Evolutionary conservation across 1,140 invertebrate species (phyloP).

Genomic region (Pogonomyrmex californicus): DNA sequence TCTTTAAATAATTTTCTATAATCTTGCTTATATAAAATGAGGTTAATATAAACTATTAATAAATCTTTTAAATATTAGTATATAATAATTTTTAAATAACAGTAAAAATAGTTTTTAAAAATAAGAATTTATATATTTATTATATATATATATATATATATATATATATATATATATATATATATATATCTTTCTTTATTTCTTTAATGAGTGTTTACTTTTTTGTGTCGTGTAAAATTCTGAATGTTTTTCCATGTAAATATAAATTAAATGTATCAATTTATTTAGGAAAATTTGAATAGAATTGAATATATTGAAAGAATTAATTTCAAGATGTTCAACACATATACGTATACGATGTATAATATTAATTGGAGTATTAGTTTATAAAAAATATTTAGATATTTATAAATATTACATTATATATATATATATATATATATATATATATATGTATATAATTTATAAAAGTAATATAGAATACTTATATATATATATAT

Average conservation of each 20-base stretch:
- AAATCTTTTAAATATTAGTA: neutral
- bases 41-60: neutral
- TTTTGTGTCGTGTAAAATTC: neutral
- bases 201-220: too few relatives aligned
- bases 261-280: conserved; percentile 13
- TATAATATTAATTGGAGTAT: neutral
- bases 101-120: too few relatives aligned
- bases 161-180: too few relatives aligned
- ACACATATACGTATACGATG: neutral
- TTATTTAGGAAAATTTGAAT: neutral
- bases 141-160: too few relatives aligned
- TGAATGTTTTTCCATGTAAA: neutral
- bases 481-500: too few relatives aligned
- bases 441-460: too few relatives aligned
- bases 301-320: neutral
- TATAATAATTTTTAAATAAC: neutral
- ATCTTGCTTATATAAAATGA: neutral
- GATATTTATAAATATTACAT: conserved; percentile 3
- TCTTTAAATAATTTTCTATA: neutral
- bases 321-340: neutral
- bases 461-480: too few relatives aligned
- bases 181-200: too few relatives aligned
- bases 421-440: too few relatives aligned
- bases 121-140: too few relatives aligned
- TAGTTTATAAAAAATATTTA: conserved; percentile 7